Base-by-base conservation (phyloP, 2,113 vertebrate species). In the Melospiza melodia region DNA sequence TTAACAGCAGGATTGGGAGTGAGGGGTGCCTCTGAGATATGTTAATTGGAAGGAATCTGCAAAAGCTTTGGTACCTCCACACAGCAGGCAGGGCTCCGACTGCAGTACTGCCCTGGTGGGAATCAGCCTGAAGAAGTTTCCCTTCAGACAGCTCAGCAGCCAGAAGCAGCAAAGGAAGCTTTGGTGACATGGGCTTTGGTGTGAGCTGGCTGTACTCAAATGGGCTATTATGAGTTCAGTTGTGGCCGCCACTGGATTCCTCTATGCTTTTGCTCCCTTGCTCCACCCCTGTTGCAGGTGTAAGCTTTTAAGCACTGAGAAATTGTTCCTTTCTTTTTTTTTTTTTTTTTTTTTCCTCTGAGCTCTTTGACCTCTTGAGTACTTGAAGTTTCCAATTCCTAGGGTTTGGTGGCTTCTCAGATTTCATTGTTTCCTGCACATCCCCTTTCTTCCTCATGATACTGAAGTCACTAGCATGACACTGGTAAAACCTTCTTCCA, bases 1-100 rank as follows among this genome's bases (percentile, higher is more conserved):
- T 51, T 80, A 84, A 63, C 83, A 92, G 59, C 72, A 30, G 30
- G 72, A 7, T 55, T 92, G 83, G 39, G 59, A 88, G 51, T 24
- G 63, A 90, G 75, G 61, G 23, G 25, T 43, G 22, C 0, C 0
- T 51, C 54, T 51, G 43, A 66, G 82, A 62, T 78, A 51, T 35
- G 30, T 62, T 94, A 90, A 92, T 83, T 41, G 25, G 51, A 76
- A 77, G 51, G 59, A 92, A 66, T 73, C 49, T 90, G 67, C 46
- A 62, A 73, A 80, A 74, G 57, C 33, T 67, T 46, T 30, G 46
- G 18, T 49, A 21, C 2, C 1, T 43, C 23, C 43, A n/a, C 33
- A 15, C 33, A 46, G 27, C 66, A 82, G 57, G 14, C 44, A 78
- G 23, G 22, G 20, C 54, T 83, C 41, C 18, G 72, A 28, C 28